Percentiles rank a stretch among this genome's conserved stretches.
phyloP scores from a whole-genome alignment of 2,888 invertebrate species.

The Heliconius charithonia region DNA sequence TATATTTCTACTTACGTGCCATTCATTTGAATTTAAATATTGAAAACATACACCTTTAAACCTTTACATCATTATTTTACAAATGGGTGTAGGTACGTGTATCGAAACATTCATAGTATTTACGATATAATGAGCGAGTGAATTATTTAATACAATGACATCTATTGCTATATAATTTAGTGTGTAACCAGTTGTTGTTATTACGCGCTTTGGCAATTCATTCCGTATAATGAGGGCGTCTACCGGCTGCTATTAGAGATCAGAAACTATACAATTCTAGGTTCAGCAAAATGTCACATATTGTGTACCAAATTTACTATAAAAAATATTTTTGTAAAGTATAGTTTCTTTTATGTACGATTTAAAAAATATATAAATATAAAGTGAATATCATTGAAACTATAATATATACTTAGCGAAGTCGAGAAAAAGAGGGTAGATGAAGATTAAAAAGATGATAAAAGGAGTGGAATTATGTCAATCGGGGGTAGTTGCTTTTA shows the following conservation, averaged over 20 bases:
- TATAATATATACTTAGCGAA: too few species aligned
- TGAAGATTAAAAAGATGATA: too few species aligned
- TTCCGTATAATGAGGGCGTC: slow-evolving; percentile 76
- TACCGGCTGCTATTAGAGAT: slow-evolving; percentile 62
- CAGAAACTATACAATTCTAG: slow-evolving; percentile 44
- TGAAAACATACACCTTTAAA: background rate
- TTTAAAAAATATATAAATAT: background rate
- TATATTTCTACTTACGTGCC: background rate
- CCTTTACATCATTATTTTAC: background rate
- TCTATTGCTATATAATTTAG: slow-evolving; percentile 77
- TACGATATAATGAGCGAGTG: slow-evolving; percentile 49
- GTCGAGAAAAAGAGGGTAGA: too few species aligned
- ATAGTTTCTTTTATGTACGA: background rate
- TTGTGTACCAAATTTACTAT: background rate
- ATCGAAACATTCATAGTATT: slow-evolving; percentile 33
- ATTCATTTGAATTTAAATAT: background rate
- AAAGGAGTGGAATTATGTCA: too few species aligned
- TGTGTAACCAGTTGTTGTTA: slow-evolving; percentile 66
- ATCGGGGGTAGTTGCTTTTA: too few species aligned
- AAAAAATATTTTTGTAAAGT: background rate
- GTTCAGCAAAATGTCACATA: slow-evolving; percentile 39
- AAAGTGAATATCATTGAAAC: background rate
- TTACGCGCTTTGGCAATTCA: slow-evolving; percentile 77
- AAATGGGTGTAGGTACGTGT: background rate
- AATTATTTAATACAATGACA: slow-evolving; percentile 79